Conservation (phyloP, 2,113 vertebrate species). For the Todiramphus chloris region DNA sequence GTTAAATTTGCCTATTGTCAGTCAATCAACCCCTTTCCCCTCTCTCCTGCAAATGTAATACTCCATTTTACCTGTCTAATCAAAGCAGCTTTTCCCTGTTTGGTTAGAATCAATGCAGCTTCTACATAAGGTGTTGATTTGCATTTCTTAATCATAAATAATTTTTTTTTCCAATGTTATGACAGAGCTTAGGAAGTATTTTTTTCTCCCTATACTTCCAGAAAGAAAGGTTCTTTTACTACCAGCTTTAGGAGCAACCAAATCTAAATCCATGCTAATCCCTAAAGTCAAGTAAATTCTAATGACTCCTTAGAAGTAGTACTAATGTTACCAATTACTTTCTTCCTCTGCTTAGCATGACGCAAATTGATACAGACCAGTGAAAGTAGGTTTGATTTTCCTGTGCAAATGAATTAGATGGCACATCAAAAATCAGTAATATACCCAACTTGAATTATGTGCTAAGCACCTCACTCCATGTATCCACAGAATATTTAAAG, state of each 20-base stretch:
- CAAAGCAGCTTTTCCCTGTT: not conserved
- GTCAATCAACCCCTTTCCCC: not conserved
- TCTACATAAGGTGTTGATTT: not conserved
- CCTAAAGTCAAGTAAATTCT: constrained; percentile 12
- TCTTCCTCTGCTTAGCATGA: not conserved
- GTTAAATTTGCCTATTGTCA: not conserved
- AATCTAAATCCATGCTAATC: constrained; percentile 22
- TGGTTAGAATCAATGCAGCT: not conserved
- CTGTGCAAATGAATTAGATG: not conserved
- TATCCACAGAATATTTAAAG: not conserved
- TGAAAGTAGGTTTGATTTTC: not conserved
- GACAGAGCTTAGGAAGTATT: not conserved
- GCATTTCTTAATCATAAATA: not conserved
- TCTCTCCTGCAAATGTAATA: not conserved
- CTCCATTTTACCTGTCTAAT: not conserved
- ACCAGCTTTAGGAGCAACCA: not conserved
- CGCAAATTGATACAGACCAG: constrained; percentile 21
- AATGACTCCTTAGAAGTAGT: constrained; percentile 17
- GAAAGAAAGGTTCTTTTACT: not conserved
- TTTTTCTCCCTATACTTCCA: not conserved
- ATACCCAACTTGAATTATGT: not conserved
- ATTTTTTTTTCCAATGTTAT: not conserved
- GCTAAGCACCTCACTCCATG: constrained; percentile 12
- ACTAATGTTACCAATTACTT: not conserved
- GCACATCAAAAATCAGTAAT: constrained; percentile 34